phyloP scores from a whole-genome alignment of 2,113 vertebrate genomes.

The Sphyrna mokarran region DNA sequence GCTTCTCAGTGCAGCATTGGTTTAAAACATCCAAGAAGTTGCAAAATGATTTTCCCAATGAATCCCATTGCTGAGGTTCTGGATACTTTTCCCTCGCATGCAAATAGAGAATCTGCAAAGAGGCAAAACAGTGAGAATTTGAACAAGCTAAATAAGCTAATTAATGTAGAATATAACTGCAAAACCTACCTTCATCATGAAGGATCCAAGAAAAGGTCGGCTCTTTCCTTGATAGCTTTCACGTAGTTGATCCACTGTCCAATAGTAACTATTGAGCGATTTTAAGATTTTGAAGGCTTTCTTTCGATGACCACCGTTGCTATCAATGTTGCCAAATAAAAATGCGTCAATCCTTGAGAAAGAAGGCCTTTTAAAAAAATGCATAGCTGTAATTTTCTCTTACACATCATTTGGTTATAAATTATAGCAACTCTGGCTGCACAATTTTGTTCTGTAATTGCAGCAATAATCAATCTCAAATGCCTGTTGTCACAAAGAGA shows the following conservation, averaged over 20 bases:
- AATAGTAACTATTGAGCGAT: slow-evolving; percentile 4
- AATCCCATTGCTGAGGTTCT: not conserved
- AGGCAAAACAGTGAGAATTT: not conserved
- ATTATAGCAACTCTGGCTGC: not conserved
- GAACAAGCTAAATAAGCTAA: too few species aligned
- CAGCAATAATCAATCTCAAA: not conserved
- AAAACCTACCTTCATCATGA: slow-evolving; percentile 20
- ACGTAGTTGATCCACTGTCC: not conserved
- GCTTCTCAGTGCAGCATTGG: slow-evolving; percentile 2
- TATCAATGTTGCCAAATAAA: not conserved
- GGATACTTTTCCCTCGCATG: slow-evolving; percentile 8
- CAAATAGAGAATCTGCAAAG: slow-evolving; percentile 9
- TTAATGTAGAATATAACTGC: not conserved
- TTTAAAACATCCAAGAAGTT: slow-evolving; percentile 24
- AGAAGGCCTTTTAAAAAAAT: not conserved
- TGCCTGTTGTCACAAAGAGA: not conserved
- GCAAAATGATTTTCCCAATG: slow-evolving; percentile 9
- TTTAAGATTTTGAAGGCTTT: slow-evolving; percentile 19
- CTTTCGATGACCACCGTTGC: not conserved
- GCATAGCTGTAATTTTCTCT: not conserved
- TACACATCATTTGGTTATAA: not conserved
- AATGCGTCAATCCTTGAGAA: slow-evolving; percentile 19
- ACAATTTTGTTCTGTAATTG: not conserved
- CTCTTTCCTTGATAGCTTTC: not conserved
- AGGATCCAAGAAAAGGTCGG: not conserved